Base-by-base conservation (phyloP, 1,140 invertebrate species). In the Drosophila neocordata region DNA sequence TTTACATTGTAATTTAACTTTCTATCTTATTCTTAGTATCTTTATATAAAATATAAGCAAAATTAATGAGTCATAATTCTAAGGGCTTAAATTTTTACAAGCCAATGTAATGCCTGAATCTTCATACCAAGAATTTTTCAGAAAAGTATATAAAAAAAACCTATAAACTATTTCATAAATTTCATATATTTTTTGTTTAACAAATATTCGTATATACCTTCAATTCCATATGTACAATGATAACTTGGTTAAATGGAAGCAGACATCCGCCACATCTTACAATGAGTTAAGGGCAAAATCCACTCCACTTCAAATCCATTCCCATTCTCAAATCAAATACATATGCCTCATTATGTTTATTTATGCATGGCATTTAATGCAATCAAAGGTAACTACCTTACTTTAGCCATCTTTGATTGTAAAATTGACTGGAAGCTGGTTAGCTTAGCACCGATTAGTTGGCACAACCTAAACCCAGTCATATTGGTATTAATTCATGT, bases 361-460 rank as follows among this genome's bases (percentile, higher is more conserved):
- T 87, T 87, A 85, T 85, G 82, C 82, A 80, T 58, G 38, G 63
- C 74, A 87, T 72, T 87, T 85, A 87, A 85, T 87, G 82, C 82
- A 85, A 87, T 85, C 82, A 85, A 87, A 56, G 65, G 65, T 52
- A 68, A 61, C 63, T 60, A 27, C 59, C 65, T 24, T 44, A 37
- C 53, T 64, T 55, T 52, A 63, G 69, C 70, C 67, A 55, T 65
- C 48, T 72, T 72, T 82, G 74, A 85, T 82, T 82, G 77, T 78
- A 72, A 81, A 85, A 78, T 85, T 78, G 75, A 69, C 67, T 87
- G 37, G 66, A 60, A 27, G 59, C 57, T 31, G 62, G 27, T 27
- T 20, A 51, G 51, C 72, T 77, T 52, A 73, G 64, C 77, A 59
- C 63, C 77, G 80, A 85, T 84, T 82, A 83, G 73, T 44, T 74